Evolutionary conservation across 2,797 vertebrate species (phyloP).

Genomic region (Macropus fuliginosus): DNA sequence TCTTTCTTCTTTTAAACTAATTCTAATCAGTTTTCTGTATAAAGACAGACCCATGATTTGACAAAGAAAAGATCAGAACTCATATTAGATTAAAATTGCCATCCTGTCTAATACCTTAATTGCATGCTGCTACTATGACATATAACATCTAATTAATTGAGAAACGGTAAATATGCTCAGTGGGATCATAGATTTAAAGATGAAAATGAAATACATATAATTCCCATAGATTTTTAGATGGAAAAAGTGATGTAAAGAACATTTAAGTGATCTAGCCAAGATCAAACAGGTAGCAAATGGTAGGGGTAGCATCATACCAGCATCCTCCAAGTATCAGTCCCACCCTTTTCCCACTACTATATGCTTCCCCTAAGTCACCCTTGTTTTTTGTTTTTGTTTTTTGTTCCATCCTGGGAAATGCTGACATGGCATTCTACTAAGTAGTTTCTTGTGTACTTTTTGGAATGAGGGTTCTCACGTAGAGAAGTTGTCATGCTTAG

Average conservation of each 20-base stretch:
- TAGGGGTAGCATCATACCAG: background rate
- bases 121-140: background rate
- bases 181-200: background rate
- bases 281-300: background rate
- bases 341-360: background rate
- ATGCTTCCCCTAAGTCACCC: background rate
- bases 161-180: background rate
- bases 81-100: background rate
- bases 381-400: no score
- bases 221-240: background rate
- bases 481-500: background rate
- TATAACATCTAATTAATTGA: background rate
- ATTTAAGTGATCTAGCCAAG: background rate
- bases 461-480: background rate
- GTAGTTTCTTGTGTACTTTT: background rate
- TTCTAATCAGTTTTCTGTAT: background rate
- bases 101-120: background rate
- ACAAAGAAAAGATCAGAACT: background rate
- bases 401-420: no score
- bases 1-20: background rate
- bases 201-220: background rate
- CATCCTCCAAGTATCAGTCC: background rate
- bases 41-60: background rate
- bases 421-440: background rate
- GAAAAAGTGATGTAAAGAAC: background rate